phyloP scores from a whole-genome alignment of 2,797 vertebrate genomes.

The Gambelia wislizenii region DNA sequence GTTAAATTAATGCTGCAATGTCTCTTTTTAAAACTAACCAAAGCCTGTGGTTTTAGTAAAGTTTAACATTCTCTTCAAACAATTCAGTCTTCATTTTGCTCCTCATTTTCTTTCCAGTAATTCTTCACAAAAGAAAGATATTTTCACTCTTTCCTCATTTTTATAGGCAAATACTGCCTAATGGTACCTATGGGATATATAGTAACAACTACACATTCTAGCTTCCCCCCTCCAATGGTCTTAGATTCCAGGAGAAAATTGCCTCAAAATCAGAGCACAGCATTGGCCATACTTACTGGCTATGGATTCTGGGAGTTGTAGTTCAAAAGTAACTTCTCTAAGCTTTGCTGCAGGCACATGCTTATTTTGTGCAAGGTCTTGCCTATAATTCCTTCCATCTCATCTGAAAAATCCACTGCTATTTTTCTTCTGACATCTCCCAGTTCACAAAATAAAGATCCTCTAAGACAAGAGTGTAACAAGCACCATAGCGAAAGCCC shows the following conservation, averaged over 20 bases:
- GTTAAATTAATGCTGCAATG: background rate
- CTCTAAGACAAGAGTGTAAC: no score
- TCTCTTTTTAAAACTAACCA: background rate
- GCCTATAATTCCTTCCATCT: no score
- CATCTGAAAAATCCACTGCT: background rate
- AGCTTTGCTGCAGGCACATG: no score
- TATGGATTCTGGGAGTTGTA: no score
- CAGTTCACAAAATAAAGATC: background rate
- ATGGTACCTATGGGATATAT: no score
- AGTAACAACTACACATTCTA: background rate
- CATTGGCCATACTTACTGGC: no score
- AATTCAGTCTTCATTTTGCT: background rate
- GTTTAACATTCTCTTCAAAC: background rate
- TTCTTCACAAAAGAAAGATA: background rate
- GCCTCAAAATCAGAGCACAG: no score
- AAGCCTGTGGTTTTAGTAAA: background rate
- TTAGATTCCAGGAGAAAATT: background rate
- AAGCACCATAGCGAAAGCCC: background rate
- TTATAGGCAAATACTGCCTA: background rate
- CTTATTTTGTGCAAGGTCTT: background rate
- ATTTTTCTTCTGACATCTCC: background rate
- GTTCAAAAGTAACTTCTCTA: no score
- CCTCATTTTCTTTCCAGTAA: background rate
- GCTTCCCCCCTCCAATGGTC: background rate
- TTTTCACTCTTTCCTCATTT: background rate